Evolutionary conservation across 1,140 invertebrate species (phyloP).

Genomic region (Amphibalanus amphitrite): DNA sequence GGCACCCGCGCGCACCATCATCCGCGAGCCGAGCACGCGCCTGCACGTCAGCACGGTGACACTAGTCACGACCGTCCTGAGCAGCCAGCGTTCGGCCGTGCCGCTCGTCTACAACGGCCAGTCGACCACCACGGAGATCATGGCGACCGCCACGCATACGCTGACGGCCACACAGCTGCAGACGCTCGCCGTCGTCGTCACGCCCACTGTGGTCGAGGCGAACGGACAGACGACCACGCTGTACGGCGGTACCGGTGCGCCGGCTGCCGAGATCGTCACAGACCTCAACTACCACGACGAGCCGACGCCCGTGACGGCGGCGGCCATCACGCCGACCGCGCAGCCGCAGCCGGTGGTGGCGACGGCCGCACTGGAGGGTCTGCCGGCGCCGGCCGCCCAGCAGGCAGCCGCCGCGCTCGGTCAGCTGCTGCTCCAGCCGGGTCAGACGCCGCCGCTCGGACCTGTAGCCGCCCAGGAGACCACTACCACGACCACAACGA

Average conservation of each 20-base stretch:
- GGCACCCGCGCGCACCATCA: background rate
- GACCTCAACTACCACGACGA: background rate
- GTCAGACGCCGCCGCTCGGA: background rate
- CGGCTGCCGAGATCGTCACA: background rate
- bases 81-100: background rate
- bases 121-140: background rate
- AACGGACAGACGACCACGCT: background rate
- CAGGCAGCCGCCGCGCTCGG: background rate
- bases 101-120: background rate
- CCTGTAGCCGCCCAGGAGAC: background rate
- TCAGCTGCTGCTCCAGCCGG: too few species aligned
- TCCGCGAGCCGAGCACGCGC: background rate
- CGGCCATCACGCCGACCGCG: background rate
- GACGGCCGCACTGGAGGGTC: background rate
- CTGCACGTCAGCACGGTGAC: constrained; percentile 5
- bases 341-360: background rate
- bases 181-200: constrained; percentile 5
- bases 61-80: background rate
- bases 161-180: background rate
- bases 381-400: background rate
- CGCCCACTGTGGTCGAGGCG: background rate
- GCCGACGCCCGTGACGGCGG: background rate
- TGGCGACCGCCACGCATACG: background rate
- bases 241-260: background rate
- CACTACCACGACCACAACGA: background rate